Evolutionary conservation across 2,113 vertebrate genomes (phyloP).

Genomic region (Tragelaphus imberbis): DNA sequence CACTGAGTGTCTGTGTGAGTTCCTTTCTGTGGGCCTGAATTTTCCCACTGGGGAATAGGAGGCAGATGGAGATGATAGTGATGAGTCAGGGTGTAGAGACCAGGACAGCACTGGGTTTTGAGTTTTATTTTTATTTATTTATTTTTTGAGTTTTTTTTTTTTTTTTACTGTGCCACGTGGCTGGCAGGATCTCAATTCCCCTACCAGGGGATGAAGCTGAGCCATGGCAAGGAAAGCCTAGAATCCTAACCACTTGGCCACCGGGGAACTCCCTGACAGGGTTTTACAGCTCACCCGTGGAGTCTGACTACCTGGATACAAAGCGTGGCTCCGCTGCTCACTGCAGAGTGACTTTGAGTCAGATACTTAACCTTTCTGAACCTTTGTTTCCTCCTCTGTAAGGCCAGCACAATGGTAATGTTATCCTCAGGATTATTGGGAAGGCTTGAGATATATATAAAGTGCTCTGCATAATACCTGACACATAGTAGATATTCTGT

Average conservation of each 20-base stretch:
- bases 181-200: not conserved
- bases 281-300: too few relatives aligned
- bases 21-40: not conserved
- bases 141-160: not conserved
- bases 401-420: not conserved
- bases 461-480: not conserved
- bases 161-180: not conserved
- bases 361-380: not conserved
- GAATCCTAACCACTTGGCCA: not conserved
- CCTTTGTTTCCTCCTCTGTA: not conserved
- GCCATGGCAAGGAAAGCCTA: not conserved
- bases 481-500: not conserved
- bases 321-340: not conserved
- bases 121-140: not conserved
- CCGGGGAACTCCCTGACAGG: not conserved
- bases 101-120: not conserved
- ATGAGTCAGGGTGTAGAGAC: not conserved
- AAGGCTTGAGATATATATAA: not conserved
- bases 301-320: not conserved
- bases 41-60: not conserved
- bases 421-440: not conserved
- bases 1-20: not conserved
- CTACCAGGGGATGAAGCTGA: not conserved
- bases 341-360: not conserved
- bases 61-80: not conserved